Conservation (phyloP, 1,140 invertebrate species). For the Ganaspis sp. region DNA sequence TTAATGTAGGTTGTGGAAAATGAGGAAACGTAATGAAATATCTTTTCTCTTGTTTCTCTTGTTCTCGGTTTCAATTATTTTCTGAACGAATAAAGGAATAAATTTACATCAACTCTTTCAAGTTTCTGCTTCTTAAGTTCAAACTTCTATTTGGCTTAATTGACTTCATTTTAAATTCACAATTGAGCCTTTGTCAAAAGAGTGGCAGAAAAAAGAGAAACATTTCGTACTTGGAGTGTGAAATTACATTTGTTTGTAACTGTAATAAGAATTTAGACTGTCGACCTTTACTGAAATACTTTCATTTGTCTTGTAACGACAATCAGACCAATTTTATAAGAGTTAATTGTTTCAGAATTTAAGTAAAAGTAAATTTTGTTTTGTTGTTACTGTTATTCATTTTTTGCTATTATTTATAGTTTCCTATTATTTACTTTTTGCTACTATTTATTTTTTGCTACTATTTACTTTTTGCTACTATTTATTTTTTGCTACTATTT, state of each 20-base stretch:
- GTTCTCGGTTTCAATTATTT: constrained; percentile 14
- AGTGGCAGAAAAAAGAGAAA: constrained; percentile 5
- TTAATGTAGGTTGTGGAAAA: neutral
- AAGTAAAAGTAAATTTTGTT: no score
- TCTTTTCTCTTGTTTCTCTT: neutral
- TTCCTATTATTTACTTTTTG: no score
- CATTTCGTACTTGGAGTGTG: neutral
- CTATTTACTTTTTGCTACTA: no score
- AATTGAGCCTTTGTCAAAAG: neutral
- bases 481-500: no score
- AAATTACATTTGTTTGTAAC: neutral
- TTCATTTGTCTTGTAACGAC: neutral
- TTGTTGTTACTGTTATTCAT: no score
- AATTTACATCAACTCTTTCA: neutral
- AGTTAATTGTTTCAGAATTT: no score
- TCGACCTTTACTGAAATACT: neutral
- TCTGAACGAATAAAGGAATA: neutral
- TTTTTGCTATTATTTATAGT: no score
- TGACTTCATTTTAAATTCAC: neutral
- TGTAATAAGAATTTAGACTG: neutral
- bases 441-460: no score
- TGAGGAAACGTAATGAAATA: neutral
- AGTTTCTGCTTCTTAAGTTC: neutral
- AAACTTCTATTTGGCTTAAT: neutral
- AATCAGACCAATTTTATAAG: no score